These are phyloP conservation scores for Drosophila mimetica DNA, from an alignment of 2,888 invertebrate species.

Conservation along the genomic window DNA sequence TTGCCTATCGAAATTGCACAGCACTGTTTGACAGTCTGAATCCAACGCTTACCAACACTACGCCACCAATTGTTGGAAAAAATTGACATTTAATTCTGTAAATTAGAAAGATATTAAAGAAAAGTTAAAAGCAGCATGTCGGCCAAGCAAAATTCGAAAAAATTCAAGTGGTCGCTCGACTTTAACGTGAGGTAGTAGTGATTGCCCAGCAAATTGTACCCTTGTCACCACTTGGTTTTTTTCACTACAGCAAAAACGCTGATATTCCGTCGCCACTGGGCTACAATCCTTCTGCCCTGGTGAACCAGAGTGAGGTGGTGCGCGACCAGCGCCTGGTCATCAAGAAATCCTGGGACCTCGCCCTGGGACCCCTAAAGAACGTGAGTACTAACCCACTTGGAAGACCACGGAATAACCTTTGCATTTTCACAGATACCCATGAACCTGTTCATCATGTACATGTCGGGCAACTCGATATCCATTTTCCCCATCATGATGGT, in stretches of 20 bases:
- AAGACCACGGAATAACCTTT: slow-evolving; percentile 26
- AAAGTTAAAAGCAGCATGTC: slow-evolving; percentile 75
- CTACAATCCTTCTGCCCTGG: slow-evolving; percentile 90
- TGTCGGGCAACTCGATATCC: slow-evolving; percentile 99
- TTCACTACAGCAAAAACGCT: slow-evolving; percentile 77
- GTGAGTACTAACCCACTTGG: slow-evolving; percentile 78
- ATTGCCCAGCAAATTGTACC: not conserved
- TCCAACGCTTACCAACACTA: slow-evolving; percentile 16
- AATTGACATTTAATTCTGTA: slow-evolving; percentile 42
- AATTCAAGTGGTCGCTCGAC: slow-evolving; percentile 88
- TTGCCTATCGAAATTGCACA: not conserved
- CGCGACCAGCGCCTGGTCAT: slow-evolving; percentile 94
- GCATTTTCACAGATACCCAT: slow-evolving; percentile 89
- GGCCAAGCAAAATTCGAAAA: slow-evolving; percentile 83
- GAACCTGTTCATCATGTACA: slow-evolving; percentile 99
- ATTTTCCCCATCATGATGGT: slow-evolving; percentile 99
- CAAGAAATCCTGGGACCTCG: slow-evolving; percentile 98
- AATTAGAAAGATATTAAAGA: slow-evolving; percentile 32
- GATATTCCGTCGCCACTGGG: slow-evolving; percentile 93
- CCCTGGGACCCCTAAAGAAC: slow-evolving; percentile 96
- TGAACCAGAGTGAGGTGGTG: slow-evolving; percentile 91
- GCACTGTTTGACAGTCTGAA: not conserved
- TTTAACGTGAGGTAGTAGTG: slow-evolving; percentile 86
- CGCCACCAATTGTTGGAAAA: slow-evolving; percentile 2
- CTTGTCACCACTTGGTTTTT: not conserved